These are phyloP conservation scores for Listronotus oregonensis DNA, from an alignment of 1,140 invertebrate genomes.

Conservation along the genomic window DNA sequence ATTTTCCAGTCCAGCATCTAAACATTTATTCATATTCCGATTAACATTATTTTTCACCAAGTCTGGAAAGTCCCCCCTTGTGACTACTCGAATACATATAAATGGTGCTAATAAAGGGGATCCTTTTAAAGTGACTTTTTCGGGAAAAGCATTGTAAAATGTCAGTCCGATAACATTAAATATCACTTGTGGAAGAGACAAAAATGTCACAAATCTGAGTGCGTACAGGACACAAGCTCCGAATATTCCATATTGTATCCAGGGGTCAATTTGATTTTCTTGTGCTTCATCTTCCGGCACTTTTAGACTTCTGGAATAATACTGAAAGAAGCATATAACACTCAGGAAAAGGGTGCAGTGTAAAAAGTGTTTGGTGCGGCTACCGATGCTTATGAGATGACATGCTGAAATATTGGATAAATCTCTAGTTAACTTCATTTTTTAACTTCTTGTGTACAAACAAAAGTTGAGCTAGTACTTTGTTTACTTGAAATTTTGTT, in stretches of 20 bases:
- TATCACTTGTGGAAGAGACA: constrained; percentile 87
- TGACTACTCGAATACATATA: constrained; percentile 94
- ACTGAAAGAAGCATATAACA: constrained; percentile 78
- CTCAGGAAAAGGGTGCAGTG: constrained; percentile 78
- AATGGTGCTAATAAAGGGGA: constrained; percentile 92
- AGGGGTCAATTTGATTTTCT: constrained; percentile 73
- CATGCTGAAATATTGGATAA: constrained; percentile 17
- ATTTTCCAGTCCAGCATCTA: constrained; percentile 90
- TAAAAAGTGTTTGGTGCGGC: constrained; percentile 72
- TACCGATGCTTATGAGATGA: constrained; percentile 46
- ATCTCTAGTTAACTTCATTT: constrained; percentile 28
- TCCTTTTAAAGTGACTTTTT: constrained; percentile 85
- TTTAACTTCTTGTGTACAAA: neutral
- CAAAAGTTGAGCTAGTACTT: no score
- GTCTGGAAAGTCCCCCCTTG: constrained; percentile 92
- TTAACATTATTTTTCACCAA: constrained; percentile 88
- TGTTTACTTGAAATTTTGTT: no score
- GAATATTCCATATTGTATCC: constrained; percentile 76
- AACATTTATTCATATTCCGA: constrained; percentile 88
- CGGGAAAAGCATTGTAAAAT: constrained; percentile 93
- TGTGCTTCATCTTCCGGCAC: constrained; percentile 61
- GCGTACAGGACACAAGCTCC: constrained; percentile 77
- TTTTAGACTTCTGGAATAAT: constrained; percentile 77
- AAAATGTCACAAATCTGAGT: constrained; percentile 79
- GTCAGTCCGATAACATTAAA: constrained; percentile 91